Evolutionary conservation across 2,888 invertebrate genomes (phyloP), one percentile per base, ranked within the genome.

Genomic region (Lathronympha strigana): DNA sequence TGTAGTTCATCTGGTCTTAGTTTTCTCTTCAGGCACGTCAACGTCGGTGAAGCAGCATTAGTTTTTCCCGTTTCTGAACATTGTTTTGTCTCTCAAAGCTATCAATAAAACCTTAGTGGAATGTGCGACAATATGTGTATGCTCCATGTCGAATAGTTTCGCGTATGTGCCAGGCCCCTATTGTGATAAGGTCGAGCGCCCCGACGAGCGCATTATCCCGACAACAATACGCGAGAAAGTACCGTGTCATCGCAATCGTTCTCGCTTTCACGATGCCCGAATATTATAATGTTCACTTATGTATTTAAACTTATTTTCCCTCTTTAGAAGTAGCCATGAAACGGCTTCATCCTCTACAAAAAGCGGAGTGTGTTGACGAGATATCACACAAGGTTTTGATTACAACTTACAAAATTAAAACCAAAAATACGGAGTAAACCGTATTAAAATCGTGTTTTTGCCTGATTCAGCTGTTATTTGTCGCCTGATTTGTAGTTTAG

Each of bases 171-270:
- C 36, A 45, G 53, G 43, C 55, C 53, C 33, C 60, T 66, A 66
- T 66, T 66, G 66, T 66, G 60, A 61, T 54, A 60, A 53, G 60
- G 53, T 28, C 63, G 64, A 45, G 49, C 60, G 60, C 66, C 60
- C 47, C 60, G 49, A 60, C 60, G 54, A 54, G 15, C 54, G 19
- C 66, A 58, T 66, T 66, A 66, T 66, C 54, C 60, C 28, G 23
- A 31, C 54, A 61, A 66, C 66, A 66, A 66, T 61, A 54, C 23
- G 38, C 54, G 60, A 61, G 66, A 66, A 66, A 66, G 66, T 54
- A 66, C 66, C 66, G 40, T 66, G 66, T 66, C 66, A 61, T 66
- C 47, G 40, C 38, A 60, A 53, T 66, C 60, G 47, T 61, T 66
- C 54, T 60, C 66, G 60, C 64, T 64, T 64, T 64, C 64, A 64